Base-by-base conservation (phyloP, 1,140 invertebrate species). In the Zeugodacus cucurbitae region DNA sequence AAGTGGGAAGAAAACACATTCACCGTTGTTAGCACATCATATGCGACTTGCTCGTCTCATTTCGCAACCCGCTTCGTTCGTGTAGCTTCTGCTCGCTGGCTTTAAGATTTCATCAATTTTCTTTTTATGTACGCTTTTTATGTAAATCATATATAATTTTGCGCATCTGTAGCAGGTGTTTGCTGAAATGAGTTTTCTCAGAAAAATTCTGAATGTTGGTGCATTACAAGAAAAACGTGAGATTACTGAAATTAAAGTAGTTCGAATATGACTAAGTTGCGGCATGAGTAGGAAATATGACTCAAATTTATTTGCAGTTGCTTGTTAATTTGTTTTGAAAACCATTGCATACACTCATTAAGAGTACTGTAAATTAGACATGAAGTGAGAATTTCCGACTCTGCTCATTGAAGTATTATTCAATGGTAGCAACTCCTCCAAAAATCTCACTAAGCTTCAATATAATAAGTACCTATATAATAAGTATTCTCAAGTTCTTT, bases 101-200 rank as follows among this genome's bases (percentile, higher is more conserved):
- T 82, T 82, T 82, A 48, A 29, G 74, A 82, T 48, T 82, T 82
- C 74, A 54, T 29, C 74, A 54, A 82, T 82, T 82, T 82, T 54
- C 74, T 29, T 44, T 44, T 48, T 48, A 48, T 48, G n/a, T 4
- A 0, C 29, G 2, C 11, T 48, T 48, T 48, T n/a, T 82, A 48
- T 48, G 11, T 48, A 17, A 2, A n/a, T 48, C 74, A 48, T 44
- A 22, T 22, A 82, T 26, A 22, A 48, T 82, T 82, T 17, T 82
- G 11, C 11, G 4, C 10, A 26, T 48, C 20, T 14, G 37, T 41
- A n/a, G 22, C 74, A 82, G 41, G 41, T 82, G 74, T 54, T 82
- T 82, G 8, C 22, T 82, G n/a, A 48, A 48, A 26, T 48, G 8
- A 29, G 74, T 82, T 82, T 82, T 82, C 41, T 48, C 74, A 44